Evolutionary conservation across 2,797 vertebrate species (phyloP).

Genomic region (Emys orbicularis): DNA sequence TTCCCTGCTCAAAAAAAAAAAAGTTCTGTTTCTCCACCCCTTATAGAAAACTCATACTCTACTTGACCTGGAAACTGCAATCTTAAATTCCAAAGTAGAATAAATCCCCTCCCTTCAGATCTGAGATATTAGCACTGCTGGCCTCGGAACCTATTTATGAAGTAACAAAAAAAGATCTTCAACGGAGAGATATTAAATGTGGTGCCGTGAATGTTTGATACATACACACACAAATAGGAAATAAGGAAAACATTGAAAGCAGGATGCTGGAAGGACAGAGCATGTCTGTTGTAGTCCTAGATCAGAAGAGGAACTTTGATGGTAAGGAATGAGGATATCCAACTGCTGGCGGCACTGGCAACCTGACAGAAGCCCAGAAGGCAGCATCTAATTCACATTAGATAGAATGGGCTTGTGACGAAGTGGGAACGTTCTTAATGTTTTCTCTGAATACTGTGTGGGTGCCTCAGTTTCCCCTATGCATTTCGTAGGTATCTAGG

Average conservation of each 20-base stretch:
- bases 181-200: not conserved
- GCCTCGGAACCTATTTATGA: not conserved
- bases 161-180: not conserved
- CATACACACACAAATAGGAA: fast-evolving
- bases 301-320: fast-evolving
- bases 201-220: fast-evolving
- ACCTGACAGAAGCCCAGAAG: not conserved
- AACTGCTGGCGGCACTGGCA: fast-evolving
- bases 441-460: too few relatives aligned
- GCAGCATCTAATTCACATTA: not conserved
- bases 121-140: not conserved
- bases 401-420: not conserved
- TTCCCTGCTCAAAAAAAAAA: not conserved
- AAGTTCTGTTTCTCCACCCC: not conserved
- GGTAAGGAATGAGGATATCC: fast-evolving
- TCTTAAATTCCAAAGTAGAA: not conserved
- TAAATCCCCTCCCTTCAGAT: not conserved
- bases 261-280: not conserved
- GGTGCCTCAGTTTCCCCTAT: too few relatives aligned
- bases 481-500: too few relatives aligned
- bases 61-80: not conserved
- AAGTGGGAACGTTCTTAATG: too few relatives aligned
- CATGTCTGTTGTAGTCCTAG: not conserved
- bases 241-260: fast-evolving
- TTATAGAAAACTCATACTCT: not conserved